Percentiles rank a stretch among this genome's conserved stretches.
phyloP scores from a whole-genome alignment of 2,113 vertebrate species.

The Etheostoma spectabile region DNA sequence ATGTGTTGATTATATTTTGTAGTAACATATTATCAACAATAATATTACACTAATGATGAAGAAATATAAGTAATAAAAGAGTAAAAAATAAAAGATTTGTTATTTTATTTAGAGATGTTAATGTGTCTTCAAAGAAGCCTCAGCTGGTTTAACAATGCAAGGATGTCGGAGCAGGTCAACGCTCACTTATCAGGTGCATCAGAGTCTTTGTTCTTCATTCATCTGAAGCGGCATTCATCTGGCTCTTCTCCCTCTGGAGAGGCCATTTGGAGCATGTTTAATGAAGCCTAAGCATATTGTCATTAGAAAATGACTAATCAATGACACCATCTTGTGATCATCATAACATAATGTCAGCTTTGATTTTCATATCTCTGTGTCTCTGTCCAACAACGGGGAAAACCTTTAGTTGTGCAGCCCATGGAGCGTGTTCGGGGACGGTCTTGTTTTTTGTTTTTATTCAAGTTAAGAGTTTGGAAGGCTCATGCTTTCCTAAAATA shows the following conservation, averaged over 20 bases:
- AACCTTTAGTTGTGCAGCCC: constrained; percentile 48
- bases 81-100: no score
- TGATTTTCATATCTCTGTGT: constrained; percentile 28
- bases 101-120: not conserved
- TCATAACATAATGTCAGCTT: constrained; percentile 30
- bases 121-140: not conserved
- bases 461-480: constrained; percentile 28
- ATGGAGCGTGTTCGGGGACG: constrained; percentile 1
- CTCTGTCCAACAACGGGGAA: constrained; percentile 22
- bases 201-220: constrained; percentile 1
- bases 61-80: no score
- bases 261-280: constrained; percentile 10
- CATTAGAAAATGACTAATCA: constrained; percentile 39
- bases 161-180: not conserved
- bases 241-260: constrained; percentile 27
- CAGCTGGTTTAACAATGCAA: not conserved
- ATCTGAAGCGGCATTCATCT: constrained; percentile 12
- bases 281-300: constrained; percentile 23
- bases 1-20: not conserved
- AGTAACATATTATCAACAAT: not conserved
- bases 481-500: constrained; percentile 53
- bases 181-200: constrained; percentile 11
- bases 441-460: constrained; percentile 12
- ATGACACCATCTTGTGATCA: constrained; percentile 36
- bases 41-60: not conserved